Evolutionary conservation across 2,113 vertebrate species (phyloP), one percentile per base, ranked within the genome.

Genomic region (Mobula hypostoma): DNA sequence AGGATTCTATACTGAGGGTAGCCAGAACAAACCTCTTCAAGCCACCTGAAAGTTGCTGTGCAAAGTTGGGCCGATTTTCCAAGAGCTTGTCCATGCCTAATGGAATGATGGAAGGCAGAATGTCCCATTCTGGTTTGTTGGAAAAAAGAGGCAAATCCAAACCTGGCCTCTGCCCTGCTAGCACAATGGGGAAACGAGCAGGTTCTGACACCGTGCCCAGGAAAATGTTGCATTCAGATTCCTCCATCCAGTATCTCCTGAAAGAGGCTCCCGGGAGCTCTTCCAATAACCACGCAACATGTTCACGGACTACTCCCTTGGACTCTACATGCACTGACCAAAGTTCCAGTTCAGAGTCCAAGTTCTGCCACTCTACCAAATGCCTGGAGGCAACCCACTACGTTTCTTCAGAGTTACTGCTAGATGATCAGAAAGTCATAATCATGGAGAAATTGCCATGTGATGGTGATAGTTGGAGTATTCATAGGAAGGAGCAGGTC

Each of bases 401-500:
- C 24, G 94, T 97, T 36, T 95, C 96, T 0, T 97, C 97, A 0
- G 96, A 97, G 94, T 95, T 97, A 0, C 94, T 98, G 56, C 96
- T 97, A 68, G 29, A 96, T 5, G 94, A 96, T 95, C 96, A 95
- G 94, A 96, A 96, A 58, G 95, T 98, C 94, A 93, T 97, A 0
- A 94, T 98, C 77, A 74, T 98, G 95, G 98, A 98, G 96, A 97
- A 97, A 94, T 94, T 96, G 29, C 95, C 95, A 0, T 0, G 5
- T 7, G 36, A 48, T 27, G 70, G 21, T 68, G 91, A 93, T 6
- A 21, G 24, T 93, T 29, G 32, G 87, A 87, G 70, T 0, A 0
- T 29, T 48, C 94, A 70, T 77, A 79, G 32, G 3, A 29, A 80
- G 5, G 56, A 63, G n/a, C n/a, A 94, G n/a, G 27, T 61, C 32